Base-by-base conservation (phyloP, 2,888 invertebrate species). In the Coleophora deauratella region DNA sequence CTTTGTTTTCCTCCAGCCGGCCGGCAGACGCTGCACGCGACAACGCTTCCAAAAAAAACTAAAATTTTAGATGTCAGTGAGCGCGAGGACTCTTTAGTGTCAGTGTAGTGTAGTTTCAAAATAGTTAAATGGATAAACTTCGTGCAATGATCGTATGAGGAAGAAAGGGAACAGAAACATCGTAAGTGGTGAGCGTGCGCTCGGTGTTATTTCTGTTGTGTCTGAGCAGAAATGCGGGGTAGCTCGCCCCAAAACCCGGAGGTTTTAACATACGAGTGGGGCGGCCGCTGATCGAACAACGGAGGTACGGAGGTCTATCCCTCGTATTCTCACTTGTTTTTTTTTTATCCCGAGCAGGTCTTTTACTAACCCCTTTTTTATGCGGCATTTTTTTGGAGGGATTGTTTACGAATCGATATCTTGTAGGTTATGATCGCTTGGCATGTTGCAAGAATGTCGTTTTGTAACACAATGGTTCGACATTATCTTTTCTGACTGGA, bases 11-110 rank as follows among this genome's bases (percentile, higher is more conserved):
- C 90, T 90, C 42, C 91, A 91, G 49, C 92, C 93, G 62, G 93
- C 93, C 77, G 88, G 80, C 72, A 65, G 71, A 74, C 72, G 90
- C 90, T 42, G 88, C 90, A 66, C 90, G 90, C 66, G 90, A 76
- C 74, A 71, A 68, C 73, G 75, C 73, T 70, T 62, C 67, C 63
- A 72, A 73, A 78, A 67, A 66, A 67, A 65, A 65, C 67, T 64
- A 57, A 71, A 72, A 66, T 69, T 71, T 21, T 71, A 72, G 68
- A 82, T 84, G 82, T 82, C 77, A 73, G 77, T 72, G 75, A 67
- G 66, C 69, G 73, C 60, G 71, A 69, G 76, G 68, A 78, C 68
- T 73, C 63, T 21, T 21, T 69, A 67, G 77, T 81, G 81, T 65
- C 71, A 71, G 81, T 84, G 78, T 76, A 77, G 81, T 82, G 81